Evolutionary conservation across 2,888 invertebrate genomes (phyloP).

Genomic region (Papilio gigon): DNA sequence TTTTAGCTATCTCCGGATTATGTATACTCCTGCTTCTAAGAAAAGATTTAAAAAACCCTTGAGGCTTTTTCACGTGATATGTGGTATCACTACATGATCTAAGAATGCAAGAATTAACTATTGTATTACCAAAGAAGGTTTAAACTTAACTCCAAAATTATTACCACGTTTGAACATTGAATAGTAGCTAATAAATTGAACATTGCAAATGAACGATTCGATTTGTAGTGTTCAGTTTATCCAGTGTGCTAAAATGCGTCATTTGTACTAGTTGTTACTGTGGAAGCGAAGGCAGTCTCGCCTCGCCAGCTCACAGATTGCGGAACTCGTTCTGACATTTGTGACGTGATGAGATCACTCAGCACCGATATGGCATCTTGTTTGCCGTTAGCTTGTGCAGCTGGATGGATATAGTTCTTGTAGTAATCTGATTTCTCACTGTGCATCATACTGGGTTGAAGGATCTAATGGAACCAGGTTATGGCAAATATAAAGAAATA

Average conservation of each 20-base stretch:
- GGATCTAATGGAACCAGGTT: neutral
- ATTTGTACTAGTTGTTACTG: slow-evolving; percentile 10
- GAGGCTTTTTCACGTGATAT: too few relatives aligned
- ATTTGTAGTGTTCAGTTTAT: too few relatives aligned
- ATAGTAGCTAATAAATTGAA: neutral
- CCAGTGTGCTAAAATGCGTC: neutral
- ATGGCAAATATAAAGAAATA: too few relatives aligned
- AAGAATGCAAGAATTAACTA: too few relatives aligned
- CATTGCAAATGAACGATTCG: too few relatives aligned
- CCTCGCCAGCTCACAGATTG: slow-evolving; percentile 28
- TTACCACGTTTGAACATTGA: too few relatives aligned
- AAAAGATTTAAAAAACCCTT: too few relatives aligned
- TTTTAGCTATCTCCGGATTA: too few relatives aligned
- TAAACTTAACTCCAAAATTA: too few relatives aligned
- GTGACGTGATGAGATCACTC: slow-evolving; percentile 54
- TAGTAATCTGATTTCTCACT: neutral
- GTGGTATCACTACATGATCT: too few relatives aligned
- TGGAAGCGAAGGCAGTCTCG: slow-evolving; percentile 22
- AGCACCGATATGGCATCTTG: slow-evolving; percentile 43
- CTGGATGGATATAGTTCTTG: neutral
- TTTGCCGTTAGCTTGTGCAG: slow-evolving; percentile 31
- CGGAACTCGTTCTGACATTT: slow-evolving; percentile 53
- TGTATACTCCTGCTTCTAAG: too few relatives aligned
- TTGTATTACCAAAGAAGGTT: too few relatives aligned
- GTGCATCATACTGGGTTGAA: neutral